These are phyloP conservation scores for Nannobrachium achirus DNA, from an alignment of 2,113 vertebrate species.

Conservation along the genomic window DNA sequence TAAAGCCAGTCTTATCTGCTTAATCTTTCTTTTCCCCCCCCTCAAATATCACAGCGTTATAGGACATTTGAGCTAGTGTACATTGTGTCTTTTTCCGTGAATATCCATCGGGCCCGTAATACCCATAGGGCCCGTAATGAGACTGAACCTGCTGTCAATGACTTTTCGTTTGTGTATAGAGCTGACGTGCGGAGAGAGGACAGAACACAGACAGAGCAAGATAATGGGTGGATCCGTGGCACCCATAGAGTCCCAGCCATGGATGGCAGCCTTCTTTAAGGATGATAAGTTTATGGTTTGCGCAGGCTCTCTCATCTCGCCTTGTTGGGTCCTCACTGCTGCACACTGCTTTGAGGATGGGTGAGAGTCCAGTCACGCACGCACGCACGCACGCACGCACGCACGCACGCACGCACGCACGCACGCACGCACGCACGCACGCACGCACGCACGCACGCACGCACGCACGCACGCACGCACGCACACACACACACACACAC, in stretches of 20 bases:
- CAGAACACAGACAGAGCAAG: constrained; percentile 74
- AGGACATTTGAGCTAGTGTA: no score
- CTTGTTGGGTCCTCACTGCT: constrained; percentile 93
- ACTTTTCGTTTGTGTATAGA: constrained; percentile 49
- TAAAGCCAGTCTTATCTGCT: no score
- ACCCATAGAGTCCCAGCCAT: constrained; percentile 86
- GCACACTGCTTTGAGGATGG: constrained; percentile 86
- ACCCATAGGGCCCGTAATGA: no score
- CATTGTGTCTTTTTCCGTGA: no score
- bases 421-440: no score
- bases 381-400: background rate
- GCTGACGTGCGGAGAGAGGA: constrained; percentile 82
- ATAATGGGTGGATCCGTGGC: constrained; percentile 85
- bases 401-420: background rate
- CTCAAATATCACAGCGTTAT: no score
- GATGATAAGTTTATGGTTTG: constrained; percentile 74
- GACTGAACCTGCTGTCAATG: no score
- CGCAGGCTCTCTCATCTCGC: constrained; percentile 89
- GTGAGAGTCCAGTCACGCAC: constrained; percentile 57
- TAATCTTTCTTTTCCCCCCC: no score
- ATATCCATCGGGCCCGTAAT: no score
- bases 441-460: no score
- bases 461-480: no score
- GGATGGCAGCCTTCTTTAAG: constrained; percentile 85
- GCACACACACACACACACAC: no score